Evolutionary conservation across 2,113 vertebrate genomes (phyloP), one percentile per base, ranked within the genome.

Genomic region (Sturnus vulgaris): DNA sequence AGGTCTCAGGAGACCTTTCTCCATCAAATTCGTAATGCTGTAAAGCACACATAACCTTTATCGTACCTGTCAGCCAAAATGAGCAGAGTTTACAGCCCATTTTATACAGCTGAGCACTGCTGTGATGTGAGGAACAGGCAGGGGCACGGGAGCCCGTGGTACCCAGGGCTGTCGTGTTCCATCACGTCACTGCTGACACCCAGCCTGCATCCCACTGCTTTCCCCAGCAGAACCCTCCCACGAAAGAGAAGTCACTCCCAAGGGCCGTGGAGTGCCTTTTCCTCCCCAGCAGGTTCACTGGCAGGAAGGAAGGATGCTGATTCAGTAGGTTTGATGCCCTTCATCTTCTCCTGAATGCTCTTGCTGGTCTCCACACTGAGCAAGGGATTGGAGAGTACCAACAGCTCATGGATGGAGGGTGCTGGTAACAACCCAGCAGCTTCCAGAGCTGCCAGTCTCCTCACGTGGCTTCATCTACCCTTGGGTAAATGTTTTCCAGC

Each of bases 81-180:
- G 90, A 96, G 70, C 90, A 76, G 52, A 92, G 73, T 96, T 95
- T 94, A 90, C 93, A 88, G 93, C 73, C 93, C 70, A 2, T 95
- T 95, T 95, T 86, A 86, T 59, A 20, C 92, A 87, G 90, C 92
- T 89, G 76, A 95, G 88, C 85, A 23, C 61, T 50, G 16, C 49
- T 66, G 7, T 31, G 72, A 33, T 11, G 73, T 52, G 83, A 63
- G 2, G 22, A 12, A 6, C 1, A 20, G 84, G 52, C 84, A 8
- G 2, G 30, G 83, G 50, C 87, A 80, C 40, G 23, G 70, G 57
- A 80, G 46, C 71, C 63, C 15, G 25, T 35, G 40, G 16, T 40
- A n/a, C 84, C 33, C 60, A 5, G 63, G 82, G 75, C 17, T 35
- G 9, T 3, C 1, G 13, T 3, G 9, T 82, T 40, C 80, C 86